phyloP scores from a whole-genome alignment of 53 echinoderm and acorn worm species.

The Henricia sp. region DNA sequence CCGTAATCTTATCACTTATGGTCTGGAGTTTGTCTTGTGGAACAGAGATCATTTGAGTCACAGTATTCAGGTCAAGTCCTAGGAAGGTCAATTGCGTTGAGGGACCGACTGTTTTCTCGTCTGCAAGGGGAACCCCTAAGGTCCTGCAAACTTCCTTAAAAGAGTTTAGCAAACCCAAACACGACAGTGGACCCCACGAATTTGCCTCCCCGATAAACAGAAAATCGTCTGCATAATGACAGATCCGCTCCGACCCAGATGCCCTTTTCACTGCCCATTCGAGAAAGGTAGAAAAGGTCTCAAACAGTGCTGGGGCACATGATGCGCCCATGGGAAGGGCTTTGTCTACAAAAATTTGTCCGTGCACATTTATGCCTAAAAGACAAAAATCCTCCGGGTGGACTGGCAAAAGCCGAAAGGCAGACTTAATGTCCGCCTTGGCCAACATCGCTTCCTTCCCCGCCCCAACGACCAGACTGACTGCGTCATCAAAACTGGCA shows the following conservation, averaged over 20 bases:
- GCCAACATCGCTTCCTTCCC: background rate
- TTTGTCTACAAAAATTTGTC: constrained; percentile 32
- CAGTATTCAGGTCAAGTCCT: constrained; percentile 33
- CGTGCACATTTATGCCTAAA: constrained; percentile 13
- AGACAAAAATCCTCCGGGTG: constrained; percentile 49
- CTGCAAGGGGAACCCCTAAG: constrained; percentile 48
- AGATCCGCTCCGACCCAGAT: background rate
- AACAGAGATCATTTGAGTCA: background rate
- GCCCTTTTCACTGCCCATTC: background rate
- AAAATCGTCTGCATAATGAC: constrained; percentile 52
- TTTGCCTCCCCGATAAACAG: background rate
- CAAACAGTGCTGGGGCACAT: constrained; percentile 40
- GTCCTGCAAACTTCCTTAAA: constrained; percentile 6
- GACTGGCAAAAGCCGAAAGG: constrained; percentile 37
- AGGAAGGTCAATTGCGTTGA: constrained; percentile 32
- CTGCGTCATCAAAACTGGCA: constrained; percentile 37
- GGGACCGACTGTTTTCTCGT: constrained; percentile 49
- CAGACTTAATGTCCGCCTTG: constrained; percentile 28
- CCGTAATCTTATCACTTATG: constrained; percentile 9
- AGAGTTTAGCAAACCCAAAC: constrained; percentile 2
- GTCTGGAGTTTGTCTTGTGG: constrained; percentile 34
- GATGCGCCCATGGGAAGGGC: constrained; percentile 56
- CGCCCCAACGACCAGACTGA: too few relatives aligned
- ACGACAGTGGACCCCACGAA: background rate
- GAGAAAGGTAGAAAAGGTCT: constrained; percentile 42